Percentiles rank a stretch among this genome's conserved stretches.
Conservation (phyloP, 2,888 invertebrate genomes). For the Linnaemya vulpina region DNA sequence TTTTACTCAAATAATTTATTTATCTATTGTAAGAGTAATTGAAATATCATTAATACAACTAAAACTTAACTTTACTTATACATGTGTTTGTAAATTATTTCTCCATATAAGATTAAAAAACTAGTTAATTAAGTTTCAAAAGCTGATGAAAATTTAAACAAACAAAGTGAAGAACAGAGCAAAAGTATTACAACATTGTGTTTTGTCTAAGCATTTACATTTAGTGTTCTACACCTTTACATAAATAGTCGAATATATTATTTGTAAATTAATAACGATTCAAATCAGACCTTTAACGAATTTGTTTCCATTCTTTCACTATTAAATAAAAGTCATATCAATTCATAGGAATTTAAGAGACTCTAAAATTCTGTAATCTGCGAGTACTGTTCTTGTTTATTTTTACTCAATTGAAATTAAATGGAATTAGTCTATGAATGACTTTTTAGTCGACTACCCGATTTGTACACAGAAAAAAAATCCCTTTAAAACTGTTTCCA, state of each 20-base stretch:
- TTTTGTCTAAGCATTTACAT: conserved; percentile 68
- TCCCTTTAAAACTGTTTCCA: too few relatives aligned
- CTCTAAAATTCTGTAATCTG: background rate
- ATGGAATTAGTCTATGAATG: conserved; percentile 18
- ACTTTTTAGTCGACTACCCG: conserved; percentile 27
- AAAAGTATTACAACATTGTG: conserved; percentile 45
- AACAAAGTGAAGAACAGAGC: conserved; percentile 22
- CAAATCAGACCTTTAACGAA: conserved; percentile 16
- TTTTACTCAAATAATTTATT: conserved; percentile 22
- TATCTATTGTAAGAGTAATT: conserved; percentile 29
- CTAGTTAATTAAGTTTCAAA: conserved; percentile 40
- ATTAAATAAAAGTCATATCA: conserved; percentile 4
- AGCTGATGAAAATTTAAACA: conserved; percentile 12
- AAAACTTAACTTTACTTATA: conserved; percentile 27
- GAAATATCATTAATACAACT: background rate
- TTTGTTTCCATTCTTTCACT: background rate
- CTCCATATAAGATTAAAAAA: conserved; percentile 20
- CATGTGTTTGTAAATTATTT: conserved; percentile 49
- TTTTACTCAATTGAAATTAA: background rate
- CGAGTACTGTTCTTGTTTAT: background rate
- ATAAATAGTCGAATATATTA: conserved; percentile 35
- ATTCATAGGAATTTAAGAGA: conserved; percentile 10
- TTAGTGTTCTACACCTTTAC: conserved; percentile 49
- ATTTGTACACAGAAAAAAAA: too few relatives aligned
- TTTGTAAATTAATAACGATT: conserved; percentile 27